Conservation (phyloP, 2,888 invertebrate species). For the Euzetes globulus region DNA sequence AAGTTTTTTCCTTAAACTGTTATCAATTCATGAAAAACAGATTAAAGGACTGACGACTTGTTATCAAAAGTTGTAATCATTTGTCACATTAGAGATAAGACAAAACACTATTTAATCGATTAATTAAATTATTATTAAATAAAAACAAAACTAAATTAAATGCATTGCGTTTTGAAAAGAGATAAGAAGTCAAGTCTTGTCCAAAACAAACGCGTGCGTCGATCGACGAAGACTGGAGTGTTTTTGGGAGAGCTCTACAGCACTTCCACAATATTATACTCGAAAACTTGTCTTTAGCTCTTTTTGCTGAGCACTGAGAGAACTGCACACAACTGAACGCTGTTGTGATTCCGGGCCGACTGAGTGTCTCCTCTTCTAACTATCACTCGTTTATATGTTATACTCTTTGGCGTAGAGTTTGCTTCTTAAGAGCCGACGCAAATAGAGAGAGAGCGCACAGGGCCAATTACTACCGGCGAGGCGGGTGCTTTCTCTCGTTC, state of each 20-base stretch:
- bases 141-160: neutral
- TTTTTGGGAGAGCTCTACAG: neutral
- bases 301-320: neutral
- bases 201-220: slow-evolving; percentile 23
- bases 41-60: no score
- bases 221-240: neutral
- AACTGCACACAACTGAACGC: neutral
- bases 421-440: slow-evolving; percentile 18
- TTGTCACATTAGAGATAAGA: no score
- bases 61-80: no score
- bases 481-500: slow-evolving; percentile 11
- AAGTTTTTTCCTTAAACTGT: no score
- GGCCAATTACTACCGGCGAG: slow-evolving; percentile 30
- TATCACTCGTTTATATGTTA: slow-evolving; percentile 8
- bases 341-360: slow-evolving; percentile 20
- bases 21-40: no score
- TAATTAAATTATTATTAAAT: no score
- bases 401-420: neutral
- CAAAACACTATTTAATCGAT: no score
- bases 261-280: neutral
- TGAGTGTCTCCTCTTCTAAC: slow-evolving; percentile 20
- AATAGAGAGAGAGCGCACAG: slow-evolving; percentile 1
- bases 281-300: neutral
- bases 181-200: neutral
- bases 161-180: neutral